Evolutionary conservation across 2,888 invertebrate genomes (phyloP), one percentile per base, ranked within the genome.

Genomic region (Heteromyza rotundicornis): DNA sequence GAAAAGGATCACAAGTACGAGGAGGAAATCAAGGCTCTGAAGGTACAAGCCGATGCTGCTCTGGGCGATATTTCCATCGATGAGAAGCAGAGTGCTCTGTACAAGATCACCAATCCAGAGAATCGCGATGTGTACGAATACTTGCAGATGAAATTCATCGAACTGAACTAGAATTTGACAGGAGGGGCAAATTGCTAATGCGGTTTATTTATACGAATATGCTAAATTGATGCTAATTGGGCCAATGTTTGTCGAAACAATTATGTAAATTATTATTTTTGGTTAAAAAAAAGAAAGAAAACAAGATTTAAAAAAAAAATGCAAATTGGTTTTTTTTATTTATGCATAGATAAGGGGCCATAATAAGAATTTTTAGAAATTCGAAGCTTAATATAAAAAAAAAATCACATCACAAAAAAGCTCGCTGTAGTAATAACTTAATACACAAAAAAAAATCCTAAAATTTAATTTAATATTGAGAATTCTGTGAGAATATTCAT

Each of bases 61-160:
- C 60, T 77, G 10, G 65, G 24, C 23, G 23, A 55, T 14, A 64
- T 73, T 0, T 60, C 70, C 16, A 44, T 72, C 2, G 75, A 77
- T 5, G 72, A 73, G 8, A 77, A 77, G 57, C 75, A 73, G 50
- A 70, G 66, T 63, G 57, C 63, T 1, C 67, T 77, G 27, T 65
- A 64, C 1, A 70, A 76, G 40, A 64, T 77, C 22, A 71, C 73
- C 17, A 72, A 74, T 47, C 75, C 75, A 14, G 36, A 56, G 12
- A 69, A 75, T 36, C 44, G 56, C 0, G 68, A 73, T 22, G 51
- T 77, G 59, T 70, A 64, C 35, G 70, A 70, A 22, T 77, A 64
- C 62, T 63, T 77, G 64, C 70, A 70, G 35, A 64, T 66, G 66
- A 77, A 77, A 63, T 73, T 68, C 57, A 60, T 68, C 32, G 75